Evolutionary conservation across 2,797 vertebrate genomes (phyloP), one percentile per base, ranked within the genome.

Genomic region (Sebastes nivosus): DNA sequence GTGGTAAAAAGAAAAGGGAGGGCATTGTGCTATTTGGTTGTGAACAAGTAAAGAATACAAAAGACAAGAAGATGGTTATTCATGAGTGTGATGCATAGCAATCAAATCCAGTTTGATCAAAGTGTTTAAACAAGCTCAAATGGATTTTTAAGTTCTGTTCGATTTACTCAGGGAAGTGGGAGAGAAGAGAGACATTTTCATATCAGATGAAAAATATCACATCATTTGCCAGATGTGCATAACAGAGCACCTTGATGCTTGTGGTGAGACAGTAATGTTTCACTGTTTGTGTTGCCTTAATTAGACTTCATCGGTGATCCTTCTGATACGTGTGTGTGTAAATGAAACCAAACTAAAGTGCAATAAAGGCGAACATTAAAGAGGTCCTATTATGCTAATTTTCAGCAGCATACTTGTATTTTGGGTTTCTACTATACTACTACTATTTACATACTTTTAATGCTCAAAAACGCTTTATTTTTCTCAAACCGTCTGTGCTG

Each of bases 41-140:
- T 59, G 32, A 60, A 67, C 22, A 55, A 27, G n/a, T 8, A 27
- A 68, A 58, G 13, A 60, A 68, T 25, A 27, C 10, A 74, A 55
- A 22, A 50, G 24, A 42, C 24, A 71, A 74, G 54, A 59, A 59
- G n/a, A 57, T 22, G 22, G 18, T 55, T 34, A 72, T 59, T 67
- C 38, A 63, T 66, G 32, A 69, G 30, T 14, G 4, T 38, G 27
- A 50, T 7, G 52, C 42, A 46, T 38, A 69, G 42, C 7, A 27
- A 50, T 73, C 60, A 65, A 13, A 79, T 72, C 36, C 52, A 70
- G n/a, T 60, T n/a, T 52, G 42, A 46, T 46, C 42, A 46, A 34
- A 67, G 57, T 72, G 52, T 57, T 30, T 69, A 32, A 55, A 84
- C 8, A 79, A 72, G 64, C 25, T 69, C 32, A 61, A 61, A 79